These are phyloP conservation scores for Crocidura indochinensis DNA, from an alignment of 2,797 vertebrate genomes.

Conservation along the genomic window DNA sequence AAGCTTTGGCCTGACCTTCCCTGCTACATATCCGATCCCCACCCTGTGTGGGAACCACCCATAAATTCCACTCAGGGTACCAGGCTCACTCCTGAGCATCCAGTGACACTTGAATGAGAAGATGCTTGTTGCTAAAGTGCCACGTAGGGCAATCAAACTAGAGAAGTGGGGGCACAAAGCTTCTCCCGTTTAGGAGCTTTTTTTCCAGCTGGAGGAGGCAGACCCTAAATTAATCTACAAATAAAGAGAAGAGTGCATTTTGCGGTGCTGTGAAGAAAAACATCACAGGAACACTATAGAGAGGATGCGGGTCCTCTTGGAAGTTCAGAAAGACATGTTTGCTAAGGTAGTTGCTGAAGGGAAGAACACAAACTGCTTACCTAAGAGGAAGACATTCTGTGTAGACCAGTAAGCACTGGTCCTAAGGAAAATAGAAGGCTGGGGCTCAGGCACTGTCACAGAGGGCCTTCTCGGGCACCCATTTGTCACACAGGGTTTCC, in stretches of 20 bases:
- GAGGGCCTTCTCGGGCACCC: no score
- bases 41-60: background rate
- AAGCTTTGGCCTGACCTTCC: background rate
- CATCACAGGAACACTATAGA: background rate
- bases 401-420: background rate
- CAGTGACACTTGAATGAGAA: no score
- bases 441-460: background rate
- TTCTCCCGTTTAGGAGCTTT: background rate
- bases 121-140: fast-evolving
- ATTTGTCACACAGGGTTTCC: no score
- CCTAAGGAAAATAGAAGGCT: background rate
- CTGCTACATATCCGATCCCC: no score
- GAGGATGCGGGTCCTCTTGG: background rate
- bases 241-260: fast-evolving
- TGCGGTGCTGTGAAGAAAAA: slow-evolving; percentile 24
- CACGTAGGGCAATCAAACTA: background rate
- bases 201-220: background rate
- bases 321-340: background rate
- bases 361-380: background rate
- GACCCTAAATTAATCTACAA: background rate
- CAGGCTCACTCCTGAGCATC: background rate
- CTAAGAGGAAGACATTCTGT: background rate
- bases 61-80: no score
- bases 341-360: background rate
- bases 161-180: background rate